Evolutionary conservation across 2,113 vertebrate genomes (phyloP).

Genomic region (Cochlearius cochlearius): DNA sequence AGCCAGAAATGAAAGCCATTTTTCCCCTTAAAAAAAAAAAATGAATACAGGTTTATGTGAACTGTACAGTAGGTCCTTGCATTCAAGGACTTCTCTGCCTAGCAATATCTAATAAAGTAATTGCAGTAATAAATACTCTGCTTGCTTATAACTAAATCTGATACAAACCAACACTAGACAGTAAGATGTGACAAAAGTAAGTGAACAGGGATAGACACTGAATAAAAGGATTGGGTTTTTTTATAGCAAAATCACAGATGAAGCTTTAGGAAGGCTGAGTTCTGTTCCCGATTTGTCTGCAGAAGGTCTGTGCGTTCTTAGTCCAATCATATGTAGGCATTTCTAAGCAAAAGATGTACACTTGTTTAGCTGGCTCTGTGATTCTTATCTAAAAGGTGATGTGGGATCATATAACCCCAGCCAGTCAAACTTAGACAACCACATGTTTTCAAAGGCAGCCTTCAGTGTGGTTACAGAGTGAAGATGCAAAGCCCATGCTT

Average conservation of each 20-base stretch:
- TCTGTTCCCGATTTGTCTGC: neutral
- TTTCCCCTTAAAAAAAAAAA: neutral
- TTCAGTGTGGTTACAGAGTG: neutral
- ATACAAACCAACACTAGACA: neutral
- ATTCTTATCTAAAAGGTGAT: neutral
- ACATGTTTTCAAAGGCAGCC: neutral
- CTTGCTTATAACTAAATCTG: conserved; percentile 3
- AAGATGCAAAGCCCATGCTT: neutral
- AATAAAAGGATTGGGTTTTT: neutral
- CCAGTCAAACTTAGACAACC: neutral
- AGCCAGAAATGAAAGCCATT: conserved; percentile 11
- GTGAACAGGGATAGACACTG: neutral
- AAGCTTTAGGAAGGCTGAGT: neutral
- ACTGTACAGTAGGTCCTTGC: neutral
- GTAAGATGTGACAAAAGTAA: neutral
- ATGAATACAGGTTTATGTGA: neutral
- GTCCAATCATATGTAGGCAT: neutral
- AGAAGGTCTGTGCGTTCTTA: neutral
- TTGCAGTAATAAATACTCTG: neutral
- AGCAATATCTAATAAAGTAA: neutral
- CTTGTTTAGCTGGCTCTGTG: neutral
- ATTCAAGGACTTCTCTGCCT: neutral
- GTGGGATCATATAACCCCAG: neutral
- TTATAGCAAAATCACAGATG: neutral
- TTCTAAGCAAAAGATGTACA: neutral